phyloP scores from a whole-genome alignment of 2,113 vertebrate genomes.

The Redunca redunca region DNA sequence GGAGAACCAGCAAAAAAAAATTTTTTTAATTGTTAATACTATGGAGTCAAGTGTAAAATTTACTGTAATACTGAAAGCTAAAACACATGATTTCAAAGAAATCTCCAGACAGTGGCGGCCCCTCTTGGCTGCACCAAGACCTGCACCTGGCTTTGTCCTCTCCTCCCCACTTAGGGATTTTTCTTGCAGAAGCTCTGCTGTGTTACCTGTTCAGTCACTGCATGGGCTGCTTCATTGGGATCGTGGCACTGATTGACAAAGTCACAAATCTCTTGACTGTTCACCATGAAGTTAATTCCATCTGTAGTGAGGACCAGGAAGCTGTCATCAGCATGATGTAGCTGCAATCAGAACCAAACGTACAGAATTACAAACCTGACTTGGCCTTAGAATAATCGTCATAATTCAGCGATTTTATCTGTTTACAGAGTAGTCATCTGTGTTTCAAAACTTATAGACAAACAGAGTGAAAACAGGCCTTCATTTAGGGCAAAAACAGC shows the following conservation, averaged over 20 bases:
- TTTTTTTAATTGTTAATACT: background rate
- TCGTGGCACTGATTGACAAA: conserved; percentile 94
- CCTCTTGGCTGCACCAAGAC: background rate
- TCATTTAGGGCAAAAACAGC: background rate
- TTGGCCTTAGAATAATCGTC: background rate
- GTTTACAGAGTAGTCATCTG: background rate
- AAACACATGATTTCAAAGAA: conserved; percentile 3
- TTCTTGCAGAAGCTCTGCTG: background rate
- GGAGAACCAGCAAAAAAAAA: background rate
- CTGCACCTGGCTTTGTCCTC: too few relatives aligned
- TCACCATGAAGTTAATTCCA: conserved; percentile 98
- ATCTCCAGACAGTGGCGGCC: background rate
- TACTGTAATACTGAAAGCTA: background rate
- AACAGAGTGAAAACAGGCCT: background rate
- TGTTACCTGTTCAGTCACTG: conserved; percentile 94
- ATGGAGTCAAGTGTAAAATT: conserved; percentile 7
- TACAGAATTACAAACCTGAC: background rate
- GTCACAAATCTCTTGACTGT: conserved; percentile 97
- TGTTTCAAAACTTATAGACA: background rate
- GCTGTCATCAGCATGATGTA: conserved; percentile 90
- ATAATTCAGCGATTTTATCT: background rate
- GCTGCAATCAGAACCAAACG: conserved; percentile 75
- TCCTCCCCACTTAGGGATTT: background rate
- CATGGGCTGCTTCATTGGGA: conserved; percentile 92
- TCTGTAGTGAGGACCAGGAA: conserved; percentile 98